phyloP scores from a whole-genome alignment of 2,113 vertebrate species.

The Trogon surrucura region DNA sequence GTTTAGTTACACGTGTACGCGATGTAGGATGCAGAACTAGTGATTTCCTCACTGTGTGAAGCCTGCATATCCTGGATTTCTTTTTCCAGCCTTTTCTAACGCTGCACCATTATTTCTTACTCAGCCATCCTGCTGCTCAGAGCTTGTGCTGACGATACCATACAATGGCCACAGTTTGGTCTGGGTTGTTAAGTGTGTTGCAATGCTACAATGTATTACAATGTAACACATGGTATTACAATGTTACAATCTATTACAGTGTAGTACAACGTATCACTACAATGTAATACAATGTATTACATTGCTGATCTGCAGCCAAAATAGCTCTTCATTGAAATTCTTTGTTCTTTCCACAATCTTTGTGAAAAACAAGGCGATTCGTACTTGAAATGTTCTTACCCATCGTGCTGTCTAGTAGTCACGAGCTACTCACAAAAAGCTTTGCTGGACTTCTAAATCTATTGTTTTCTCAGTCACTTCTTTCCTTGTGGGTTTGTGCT shows the following conservation, averaged over 20 bases:
- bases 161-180: background rate
- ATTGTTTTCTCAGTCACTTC: background rate
- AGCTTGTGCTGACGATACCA: background rate
- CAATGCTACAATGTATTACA: no score
- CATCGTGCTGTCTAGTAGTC: background rate
- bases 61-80: background rate
- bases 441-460: background rate
- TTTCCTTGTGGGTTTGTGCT: background rate
- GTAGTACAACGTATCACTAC: no score
- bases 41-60: background rate
- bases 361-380: background rate
- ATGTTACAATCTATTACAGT: no score
- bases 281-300: no score
- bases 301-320: background rate
- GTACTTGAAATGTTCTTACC: background rate
- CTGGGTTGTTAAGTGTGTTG: background rate
- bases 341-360: background rate
- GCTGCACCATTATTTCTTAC: background rate
- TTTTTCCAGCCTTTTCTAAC: background rate
- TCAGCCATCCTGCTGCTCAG: background rate
- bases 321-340: background rate
- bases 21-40: background rate
- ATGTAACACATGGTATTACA: no score
- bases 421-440: background rate
- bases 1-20: background rate